Evolutionary conservation across 1,140 invertebrate species (phyloP), one percentile per base, ranked within the genome.

Genomic region (Heliconius hermathena): DNA sequence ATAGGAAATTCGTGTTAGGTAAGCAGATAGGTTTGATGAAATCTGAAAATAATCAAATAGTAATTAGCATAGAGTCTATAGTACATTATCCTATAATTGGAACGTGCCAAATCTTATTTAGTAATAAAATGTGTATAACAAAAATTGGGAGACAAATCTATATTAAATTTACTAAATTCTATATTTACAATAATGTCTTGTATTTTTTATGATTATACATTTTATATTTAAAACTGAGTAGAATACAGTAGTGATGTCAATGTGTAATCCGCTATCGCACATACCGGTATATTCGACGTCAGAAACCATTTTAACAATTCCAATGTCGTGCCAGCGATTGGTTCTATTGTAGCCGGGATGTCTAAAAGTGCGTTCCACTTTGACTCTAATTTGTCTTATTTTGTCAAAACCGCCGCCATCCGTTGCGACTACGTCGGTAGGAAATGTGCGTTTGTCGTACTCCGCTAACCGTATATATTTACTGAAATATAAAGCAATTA

Each of bases 21-120:
- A 91, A 76, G 60, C 90, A 91, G 16, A 90, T 88, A 4, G 84
- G 81, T 70, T 85, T 83, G 60, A 91, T 89, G 79, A 88, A 91
- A 49, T 91, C 90, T 91, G 86, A n/a, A 72, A 72, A 72, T 38
- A 38, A 72, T 72, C 20, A 2, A 41, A 38, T 54, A 54, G 8
- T 20, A 22, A 41, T 52, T 71, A 16, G 54, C 29, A 16, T 29
- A 66, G 22, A 22, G 11, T 13, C 1, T 29, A 13, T 66, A 66
- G 49, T 52, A 2, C 5, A 20, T 52, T 52, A 8, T 52, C 18
- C 4, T 20, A 52, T 20, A 52, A 5, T 52, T 52, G 49, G 6
- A 5, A 18, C 2, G 18, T 52, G 18, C 49, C 49, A 20, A 52
- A 52, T 6, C 6, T 52, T 52, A 52, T 20, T 20, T 52, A 52